Evolutionary conservation across 2,888 invertebrate genomes (phyloP), one percentile per base, ranked within the genome.

Genomic region (Fissipunctia ypsillon): DNA sequence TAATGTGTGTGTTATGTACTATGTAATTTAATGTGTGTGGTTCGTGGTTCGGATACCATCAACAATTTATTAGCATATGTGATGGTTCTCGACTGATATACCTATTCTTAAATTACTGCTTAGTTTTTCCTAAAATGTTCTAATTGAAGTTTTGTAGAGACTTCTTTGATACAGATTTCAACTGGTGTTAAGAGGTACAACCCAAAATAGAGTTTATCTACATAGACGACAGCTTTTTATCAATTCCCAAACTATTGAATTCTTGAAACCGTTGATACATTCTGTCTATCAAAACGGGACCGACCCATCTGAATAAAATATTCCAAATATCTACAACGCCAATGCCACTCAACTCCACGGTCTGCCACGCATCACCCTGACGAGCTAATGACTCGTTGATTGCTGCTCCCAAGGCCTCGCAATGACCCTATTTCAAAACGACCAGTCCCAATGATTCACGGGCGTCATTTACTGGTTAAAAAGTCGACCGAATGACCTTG

Each of bases 381-480:
- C 59, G 61, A 73, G 67, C 64, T 73, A 82, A 77, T 80, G 81
- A 84, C 76, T 66, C 76, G 84, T 81, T 87, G 83, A 86, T 86
- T 84, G 78, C 74, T 73, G 78, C 80, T 83, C 77, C 82, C 84
- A 85, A 87, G 84, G 86, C 60, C 87, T 72, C 63, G 56, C 38
- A 57, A 63, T 90, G 91, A 91, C 91, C 91, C 89, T 89, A 91
- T 90, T 90, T 80, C 75, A 71, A 76, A 80, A 71, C 70, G 65
- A 69, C 71, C 72, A 81, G 82, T 57, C 57, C 64, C 63, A 69
- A 80, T 91, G 92, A 92, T 84, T 94, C 94, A 93, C 83, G 78
- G 83, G 65, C 82, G 92, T 90, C 92, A 95, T 94, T 94, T 92
- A 88, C 89, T 91, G 84, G 90, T 92, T 93, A 91, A 91, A 88